Percentiles rank a stretch among this genome's conserved stretches.
phyloP scores from a whole-genome alignment of 2,113 vertebrate genomes.

The Oncorhynchus clarkii region DNA sequence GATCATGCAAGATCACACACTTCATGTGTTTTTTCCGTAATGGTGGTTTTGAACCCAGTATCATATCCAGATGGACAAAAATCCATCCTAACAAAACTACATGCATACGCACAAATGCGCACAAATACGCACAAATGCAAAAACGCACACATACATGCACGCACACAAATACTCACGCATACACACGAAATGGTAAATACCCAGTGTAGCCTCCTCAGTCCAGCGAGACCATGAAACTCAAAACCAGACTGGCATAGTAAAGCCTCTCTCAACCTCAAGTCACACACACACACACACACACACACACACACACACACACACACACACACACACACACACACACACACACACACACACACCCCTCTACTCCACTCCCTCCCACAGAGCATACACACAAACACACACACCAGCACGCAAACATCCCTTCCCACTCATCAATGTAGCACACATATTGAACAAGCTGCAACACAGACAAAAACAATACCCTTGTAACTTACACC shows the following conservation, averaged over 20 bases:
- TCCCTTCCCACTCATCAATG: not conserved
- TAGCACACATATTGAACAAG: not conserved
- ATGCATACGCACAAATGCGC: too few species aligned
- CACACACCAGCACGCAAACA: not conserved
- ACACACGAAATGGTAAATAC: slow-evolving; percentile 15
- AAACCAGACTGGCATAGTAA: slow-evolving; percentile 66
- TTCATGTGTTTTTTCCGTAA: too few species aligned
- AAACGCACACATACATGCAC: not conserved
- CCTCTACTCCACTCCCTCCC: not conserved
- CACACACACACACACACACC: not conserved
- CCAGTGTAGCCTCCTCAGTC: slow-evolving; percentile 51
- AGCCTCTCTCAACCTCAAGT: slow-evolving; percentile 56
- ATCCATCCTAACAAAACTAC: not conserved
- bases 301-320: slow-evolving; percentile 17
- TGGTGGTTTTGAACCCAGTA: not conserved
- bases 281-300: slow-evolving; percentile 17
- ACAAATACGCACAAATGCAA: not conserved
- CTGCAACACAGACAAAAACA: slow-evolving; percentile 4
- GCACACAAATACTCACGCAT: too few species aligned
- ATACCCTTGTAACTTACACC: not conserved
- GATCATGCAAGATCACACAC: too few species aligned
- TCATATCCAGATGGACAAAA: not conserved
- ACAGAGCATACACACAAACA: not conserved
- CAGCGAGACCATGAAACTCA: slow-evolving; percentile 63
- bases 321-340: slow-evolving; percentile 13